A percentile compares a stretch with the other conserved stretches of the same genome.
Evolutionary conservation across 2,797 vertebrate genomes (phyloP).

Genomic region (Poeciliopsis presidionis): DNA sequence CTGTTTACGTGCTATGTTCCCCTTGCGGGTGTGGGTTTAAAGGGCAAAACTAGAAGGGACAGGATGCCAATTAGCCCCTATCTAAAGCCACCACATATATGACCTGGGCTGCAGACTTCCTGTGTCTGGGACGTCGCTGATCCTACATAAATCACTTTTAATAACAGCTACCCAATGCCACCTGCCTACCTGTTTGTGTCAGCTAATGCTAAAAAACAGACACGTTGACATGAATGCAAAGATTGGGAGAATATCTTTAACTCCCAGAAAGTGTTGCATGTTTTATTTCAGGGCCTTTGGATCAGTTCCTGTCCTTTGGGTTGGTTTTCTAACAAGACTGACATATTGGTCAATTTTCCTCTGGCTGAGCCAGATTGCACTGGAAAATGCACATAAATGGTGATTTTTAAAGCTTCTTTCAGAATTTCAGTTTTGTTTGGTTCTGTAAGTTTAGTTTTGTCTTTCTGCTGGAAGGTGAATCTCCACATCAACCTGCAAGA

Average conservation of each 20-base stretch:
- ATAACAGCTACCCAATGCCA: slow-evolving; percentile 41
- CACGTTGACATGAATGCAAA: slow-evolving; percentile 16
- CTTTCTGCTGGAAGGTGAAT: not conserved
- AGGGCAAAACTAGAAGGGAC: slow-evolving; percentile 45
- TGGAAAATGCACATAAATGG: not conserved
- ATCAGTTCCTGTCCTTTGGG: not conserved
- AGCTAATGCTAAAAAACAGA: slow-evolving; percentile 21
- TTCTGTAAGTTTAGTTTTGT: not conserved
- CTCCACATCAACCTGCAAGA: not conserved
- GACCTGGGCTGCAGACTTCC: slow-evolving; percentile 62
- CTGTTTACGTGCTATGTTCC: slow-evolving; percentile 46
- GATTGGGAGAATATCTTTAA: slow-evolving; percentile 20
- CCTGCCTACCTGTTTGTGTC: slow-evolving; percentile 25
- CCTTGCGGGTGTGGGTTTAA: slow-evolving; percentile 32
- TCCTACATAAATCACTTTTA: slow-evolving; percentile 51
- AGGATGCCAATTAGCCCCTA: slow-evolving; percentile 59
- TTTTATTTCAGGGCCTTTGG: not conserved
- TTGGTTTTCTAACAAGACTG: not conserved
- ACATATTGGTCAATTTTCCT: not conserved
- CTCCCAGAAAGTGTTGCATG: not conserved
- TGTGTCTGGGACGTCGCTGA: slow-evolving; percentile 53
- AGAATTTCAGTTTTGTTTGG: not conserved
- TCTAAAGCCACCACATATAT: slow-evolving; percentile 45
- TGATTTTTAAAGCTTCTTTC: not conserved
- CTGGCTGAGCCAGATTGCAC: not conserved